Base-by-base conservation (phyloP, 2,888 invertebrate genomes). In the Mayetiola destructor region DNA sequence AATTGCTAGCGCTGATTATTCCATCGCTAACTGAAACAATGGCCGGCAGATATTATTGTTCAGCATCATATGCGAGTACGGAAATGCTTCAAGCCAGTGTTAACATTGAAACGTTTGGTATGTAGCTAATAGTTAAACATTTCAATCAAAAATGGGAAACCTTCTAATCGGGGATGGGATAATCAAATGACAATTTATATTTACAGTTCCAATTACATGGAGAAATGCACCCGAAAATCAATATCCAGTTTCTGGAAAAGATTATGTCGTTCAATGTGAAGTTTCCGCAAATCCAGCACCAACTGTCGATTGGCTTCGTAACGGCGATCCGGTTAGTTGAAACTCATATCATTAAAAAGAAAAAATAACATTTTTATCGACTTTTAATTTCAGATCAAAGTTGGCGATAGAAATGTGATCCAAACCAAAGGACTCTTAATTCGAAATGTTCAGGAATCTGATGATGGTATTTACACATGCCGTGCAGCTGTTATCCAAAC, bases 381-480 rank as follows among this genome's bases (percentile, higher is more conserved):
- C 20, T 23, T 32, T 35, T 29, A 27, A 16, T 36, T 61, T 48
- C 61, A 80, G 80, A 82, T 89, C 59, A 73, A 73, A 56, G 81
- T 82, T 8, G 80, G 80, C 62, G 82, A 82, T 55, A 80, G 83
- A 67, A 88, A 85, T 65, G 79, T 88, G 14, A 79, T 85, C 57
- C 81, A 84, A 63, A 75, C 81, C 1, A 83, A 88, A 63, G 89
- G 88, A 0, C 72, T 92, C 12, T 71, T 83, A 58, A 88, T 92
- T 59, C 82, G 81, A 63, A 81, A 83, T 63, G 84, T 90, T 1
- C 77, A 80, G 62, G 86, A 87, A 68, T 79, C 82, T 16, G 91
- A 93, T 65, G 91, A 91, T 66, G 92, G 91, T 1, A 77, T 82
- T 10, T 92, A 92, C 68, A 86, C 83, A 4, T 92, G 92, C 67